Evolutionary conservation across 2,797 vertebrate genomes (phyloP).

Genomic region (Astyanax mexicanus): DNA sequence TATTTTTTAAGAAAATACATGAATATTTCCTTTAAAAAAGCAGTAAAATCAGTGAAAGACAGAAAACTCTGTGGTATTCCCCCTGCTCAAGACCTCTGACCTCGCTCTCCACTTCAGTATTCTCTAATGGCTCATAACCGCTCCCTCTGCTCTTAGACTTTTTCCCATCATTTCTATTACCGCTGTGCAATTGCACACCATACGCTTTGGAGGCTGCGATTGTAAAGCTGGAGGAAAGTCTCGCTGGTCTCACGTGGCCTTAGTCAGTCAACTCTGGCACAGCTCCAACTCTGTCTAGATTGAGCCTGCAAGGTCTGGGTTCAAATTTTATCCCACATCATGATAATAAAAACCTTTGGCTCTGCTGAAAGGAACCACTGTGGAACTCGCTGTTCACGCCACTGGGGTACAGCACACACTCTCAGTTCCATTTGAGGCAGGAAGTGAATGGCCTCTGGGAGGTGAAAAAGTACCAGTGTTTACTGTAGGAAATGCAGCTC

Average conservation of each 20-base stretch:
- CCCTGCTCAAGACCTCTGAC: background rate
- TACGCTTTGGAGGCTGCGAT: background rate
- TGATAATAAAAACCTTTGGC: slow-evolving; percentile 24
- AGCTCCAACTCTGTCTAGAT: background rate
- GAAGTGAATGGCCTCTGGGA: slow-evolving; percentile 20
- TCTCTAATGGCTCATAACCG: background rate
- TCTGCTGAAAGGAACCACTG: background rate
- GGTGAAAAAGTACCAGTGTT: background rate
- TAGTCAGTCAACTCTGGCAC: background rate
- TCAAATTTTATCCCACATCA: slow-evolving; percentile 22
- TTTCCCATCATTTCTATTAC: slow-evolving; percentile 23
- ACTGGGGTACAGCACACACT: background rate
- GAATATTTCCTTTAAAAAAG: background rate
- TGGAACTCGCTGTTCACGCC: slow-evolving; percentile 14
- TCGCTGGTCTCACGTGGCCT: background rate
- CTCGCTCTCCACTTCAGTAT: background rate
- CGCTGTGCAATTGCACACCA: slow-evolving; percentile 10
- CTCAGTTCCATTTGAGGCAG: background rate
- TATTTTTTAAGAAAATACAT: background rate
- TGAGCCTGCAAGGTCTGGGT: slow-evolving; percentile 26
- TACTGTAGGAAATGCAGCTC: slow-evolving; percentile 13
- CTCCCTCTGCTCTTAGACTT: background rate
- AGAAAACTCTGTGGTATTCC: background rate
- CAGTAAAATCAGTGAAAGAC: background rate
- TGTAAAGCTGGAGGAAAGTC: slow-evolving; percentile 7